Evolutionary conservation across 2,113 vertebrate genomes (phyloP).

Genomic region (Channa maculata): DNA sequence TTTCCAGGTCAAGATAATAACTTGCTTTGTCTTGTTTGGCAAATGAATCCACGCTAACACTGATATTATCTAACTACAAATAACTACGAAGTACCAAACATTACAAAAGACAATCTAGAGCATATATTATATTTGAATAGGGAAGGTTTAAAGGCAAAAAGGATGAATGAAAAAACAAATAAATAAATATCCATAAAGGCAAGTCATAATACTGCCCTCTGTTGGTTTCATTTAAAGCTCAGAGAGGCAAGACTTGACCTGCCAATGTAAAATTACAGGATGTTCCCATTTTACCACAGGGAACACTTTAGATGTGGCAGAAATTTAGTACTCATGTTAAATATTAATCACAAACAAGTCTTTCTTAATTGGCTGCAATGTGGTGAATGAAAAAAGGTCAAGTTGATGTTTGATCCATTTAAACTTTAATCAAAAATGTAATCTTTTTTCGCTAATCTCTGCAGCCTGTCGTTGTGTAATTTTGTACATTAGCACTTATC

Average conservation of each 20-base stretch:
- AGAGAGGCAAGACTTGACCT: slow-evolving; percentile 28
- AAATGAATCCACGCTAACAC: not conserved
- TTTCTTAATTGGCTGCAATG: not conserved
- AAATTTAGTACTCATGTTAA: slow-evolving; percentile 1
- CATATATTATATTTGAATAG: slow-evolving; percentile 20
- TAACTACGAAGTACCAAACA: not conserved
- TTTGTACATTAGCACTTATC: slow-evolving; percentile 1
- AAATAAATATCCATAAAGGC: not conserved
- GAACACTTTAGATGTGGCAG: slow-evolving; percentile 2
- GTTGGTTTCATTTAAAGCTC: slow-evolving; percentile 45
- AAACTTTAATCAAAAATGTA: not conserved
- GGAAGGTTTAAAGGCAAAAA: not conserved
- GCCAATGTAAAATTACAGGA: slow-evolving; percentile 23
- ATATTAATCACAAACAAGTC: not conserved
- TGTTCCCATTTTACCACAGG: slow-evolving; percentile 28
- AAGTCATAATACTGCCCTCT: slow-evolving; percentile 61
- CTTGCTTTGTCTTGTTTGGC: not conserved
- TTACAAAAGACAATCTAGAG: slow-evolving; percentile 3
- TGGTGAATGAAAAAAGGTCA: not conserved
- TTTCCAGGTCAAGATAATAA: slow-evolving; percentile 11
- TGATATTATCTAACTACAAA: not conserved
- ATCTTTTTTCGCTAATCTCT: not conserved
- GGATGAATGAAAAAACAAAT: slow-evolving; percentile 25
- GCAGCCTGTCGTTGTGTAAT: not conserved
- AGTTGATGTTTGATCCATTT: slow-evolving; percentile 3